A percentile compares a stretch with the other conserved stretches of the same genome.
phyloP scores from a whole-genome alignment of 2,797 vertebrate genomes.

The Etheostoma nigrum region DNA sequence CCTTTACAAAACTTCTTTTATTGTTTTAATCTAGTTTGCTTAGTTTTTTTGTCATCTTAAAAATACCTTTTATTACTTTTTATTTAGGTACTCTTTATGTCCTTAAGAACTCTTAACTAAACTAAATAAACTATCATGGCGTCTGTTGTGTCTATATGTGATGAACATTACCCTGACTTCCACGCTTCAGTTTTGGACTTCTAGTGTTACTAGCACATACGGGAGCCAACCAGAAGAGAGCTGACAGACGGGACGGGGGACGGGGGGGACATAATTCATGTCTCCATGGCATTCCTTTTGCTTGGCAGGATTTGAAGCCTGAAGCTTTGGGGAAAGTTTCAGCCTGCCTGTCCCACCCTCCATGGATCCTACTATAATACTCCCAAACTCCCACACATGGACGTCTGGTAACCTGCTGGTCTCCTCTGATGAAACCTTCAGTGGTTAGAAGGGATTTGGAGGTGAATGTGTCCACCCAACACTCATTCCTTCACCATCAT shows the following conservation, averaged over 20 bases:
- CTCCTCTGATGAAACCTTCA: constrained; percentile 11
- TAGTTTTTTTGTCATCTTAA: too few species aligned
- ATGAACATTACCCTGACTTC: neutral
- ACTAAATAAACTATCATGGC: neutral
- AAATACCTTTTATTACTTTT: too few species aligned
- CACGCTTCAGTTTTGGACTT: neutral
- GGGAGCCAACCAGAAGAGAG: constrained; percentile 7
- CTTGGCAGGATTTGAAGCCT: constrained; percentile 29
- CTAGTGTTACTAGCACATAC: neutral
- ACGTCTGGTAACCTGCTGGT: neutral
- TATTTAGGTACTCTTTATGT: neutral
- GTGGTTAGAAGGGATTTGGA: neutral
- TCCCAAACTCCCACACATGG: neutral
- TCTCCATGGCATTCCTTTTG: constrained; percentile 60
- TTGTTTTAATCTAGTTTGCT: too few species aligned
- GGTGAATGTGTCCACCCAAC: neutral
- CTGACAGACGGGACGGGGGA: neutral
- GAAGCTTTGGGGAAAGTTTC: constrained; percentile 18
- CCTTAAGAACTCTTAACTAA: too few species aligned
- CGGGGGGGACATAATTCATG: constrained; percentile 38
- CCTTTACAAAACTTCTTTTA: too few species aligned
- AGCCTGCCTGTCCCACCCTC: constrained; percentile 16
- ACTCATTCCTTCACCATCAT: neutral
- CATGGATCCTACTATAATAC: neutral
- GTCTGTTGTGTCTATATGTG: too few species aligned